These are phyloP conservation scores for Pampusana beccarii DNA, from an alignment of 2,113 vertebrate genomes.

Conservation along the genomic window DNA sequence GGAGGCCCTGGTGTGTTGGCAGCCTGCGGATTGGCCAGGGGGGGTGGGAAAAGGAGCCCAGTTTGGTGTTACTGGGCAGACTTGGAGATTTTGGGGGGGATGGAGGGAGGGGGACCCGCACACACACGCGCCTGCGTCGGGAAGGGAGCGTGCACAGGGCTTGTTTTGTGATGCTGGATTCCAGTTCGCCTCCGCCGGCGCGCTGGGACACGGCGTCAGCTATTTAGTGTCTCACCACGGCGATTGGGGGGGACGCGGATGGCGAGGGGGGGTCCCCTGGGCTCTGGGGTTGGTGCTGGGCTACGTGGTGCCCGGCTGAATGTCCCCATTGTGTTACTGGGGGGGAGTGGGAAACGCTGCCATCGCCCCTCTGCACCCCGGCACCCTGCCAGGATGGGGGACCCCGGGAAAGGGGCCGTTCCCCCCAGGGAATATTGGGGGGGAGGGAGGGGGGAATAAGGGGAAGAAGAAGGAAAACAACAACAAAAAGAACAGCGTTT, in stretches of 20 bases:
- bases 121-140: neutral
- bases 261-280: neutral
- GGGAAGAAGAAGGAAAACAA: too few relatives aligned
- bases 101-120: neutral
- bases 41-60: constrained; percentile 1
- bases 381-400: neutral
- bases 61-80: constrained; percentile 62
- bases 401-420: neutral
- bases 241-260: neutral
- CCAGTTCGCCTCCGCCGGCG: constrained; percentile 25
- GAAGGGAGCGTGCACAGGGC: neutral
- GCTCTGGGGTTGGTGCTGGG: neutral
- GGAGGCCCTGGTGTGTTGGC: neutral
- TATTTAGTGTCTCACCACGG: neutral
- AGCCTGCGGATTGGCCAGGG: constrained; percentile 30
- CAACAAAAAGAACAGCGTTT: neutral
- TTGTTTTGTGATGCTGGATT: constrained; percentile 55
- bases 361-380: neutral
- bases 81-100: constrained; percentile 33
- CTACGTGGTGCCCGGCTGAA: neutral
- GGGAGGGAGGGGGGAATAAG: neutral
- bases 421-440: neutral
- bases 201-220: constrained; percentile 18
- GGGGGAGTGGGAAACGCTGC: constrained; percentile 1
- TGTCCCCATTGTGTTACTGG: constrained; percentile 11